Percentiles rank a stretch among this genome's conserved stretches.
These are phyloP conservation scores for Linnaemya vulpina DNA, from an alignment of 2,888 invertebrate species.

Conservation along the genomic window DNA sequence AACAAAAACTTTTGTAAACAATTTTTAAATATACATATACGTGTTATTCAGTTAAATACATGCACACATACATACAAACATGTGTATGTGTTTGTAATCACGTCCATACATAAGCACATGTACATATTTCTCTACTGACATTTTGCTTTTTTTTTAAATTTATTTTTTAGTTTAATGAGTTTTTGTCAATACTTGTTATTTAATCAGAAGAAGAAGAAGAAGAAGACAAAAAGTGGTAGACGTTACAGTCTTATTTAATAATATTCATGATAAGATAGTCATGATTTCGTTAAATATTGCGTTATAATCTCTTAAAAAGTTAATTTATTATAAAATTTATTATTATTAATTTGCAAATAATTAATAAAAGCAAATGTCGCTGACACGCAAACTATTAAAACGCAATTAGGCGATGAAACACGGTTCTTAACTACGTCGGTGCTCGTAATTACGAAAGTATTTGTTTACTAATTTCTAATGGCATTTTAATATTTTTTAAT, in stretches of 20 bases:
- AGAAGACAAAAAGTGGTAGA: no score
- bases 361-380: constrained; percentile 12
- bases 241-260: constrained; percentile 23
- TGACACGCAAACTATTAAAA: constrained; percentile 22
- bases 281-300: constrained; percentile 8
- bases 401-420: not conserved
- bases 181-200: constrained; percentile 3
- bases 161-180: not conserved
- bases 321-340: constrained; percentile 25
- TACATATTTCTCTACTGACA: no score
- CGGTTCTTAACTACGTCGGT: not conserved
- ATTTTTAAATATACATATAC: no score
- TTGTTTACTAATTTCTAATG: not conserved
- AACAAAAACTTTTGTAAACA: not conserved
- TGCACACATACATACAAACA: not conserved
- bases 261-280: constrained; percentile 9
- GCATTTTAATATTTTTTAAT: not conserved
- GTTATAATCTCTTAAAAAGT: not conserved
- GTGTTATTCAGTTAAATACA: not conserved
- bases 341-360: constrained; percentile 8
- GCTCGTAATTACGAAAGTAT: not conserved
- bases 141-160: no score
- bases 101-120: no score
- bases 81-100: no score
- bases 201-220: not conserved